Percentiles rank a stretch among this genome's conserved stretches.
Conservation (phyloP, 2,113 vertebrate species). For the Podocnemis expansa region DNA sequence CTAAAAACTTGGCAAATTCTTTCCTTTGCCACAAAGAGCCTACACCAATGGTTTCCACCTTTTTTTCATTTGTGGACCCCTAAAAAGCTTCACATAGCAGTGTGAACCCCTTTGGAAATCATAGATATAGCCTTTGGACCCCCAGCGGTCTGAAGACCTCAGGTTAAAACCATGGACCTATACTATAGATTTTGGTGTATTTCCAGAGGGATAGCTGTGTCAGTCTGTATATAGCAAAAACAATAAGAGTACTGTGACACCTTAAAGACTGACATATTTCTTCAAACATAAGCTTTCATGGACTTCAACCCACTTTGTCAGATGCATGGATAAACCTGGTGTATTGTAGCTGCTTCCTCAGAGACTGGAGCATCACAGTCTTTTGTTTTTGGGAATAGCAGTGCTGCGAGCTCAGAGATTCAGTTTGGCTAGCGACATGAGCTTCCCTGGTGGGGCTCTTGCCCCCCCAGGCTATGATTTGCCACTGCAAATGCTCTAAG, state of each 20-base stretch:
- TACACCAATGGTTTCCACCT: not conserved
- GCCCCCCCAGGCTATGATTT: not conserved
- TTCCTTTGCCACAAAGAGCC: not conserved
- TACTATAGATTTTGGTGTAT: not conserved
- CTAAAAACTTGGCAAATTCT: not conserved
- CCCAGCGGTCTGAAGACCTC: too few relatives aligned
- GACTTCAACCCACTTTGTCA: too few relatives aligned
- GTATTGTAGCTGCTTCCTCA: not conserved
- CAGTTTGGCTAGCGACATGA: not conserved
- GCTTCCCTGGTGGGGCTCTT: not conserved
- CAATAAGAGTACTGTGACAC: too few relatives aligned
- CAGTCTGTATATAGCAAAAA: too few relatives aligned
- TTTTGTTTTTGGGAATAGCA: fast-evolving
- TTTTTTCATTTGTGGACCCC: too few relatives aligned
- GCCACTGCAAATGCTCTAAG: not conserved
- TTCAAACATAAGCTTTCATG: too few relatives aligned
- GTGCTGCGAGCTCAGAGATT: not conserved
- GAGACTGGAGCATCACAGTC: not conserved
- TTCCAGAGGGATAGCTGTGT: too few relatives aligned
- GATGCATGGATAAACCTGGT: too few relatives aligned
- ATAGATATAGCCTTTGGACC: too few relatives aligned
- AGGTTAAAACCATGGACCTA: not conserved
- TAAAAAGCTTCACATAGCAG: too few relatives aligned
- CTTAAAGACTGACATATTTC: too few relatives aligned
- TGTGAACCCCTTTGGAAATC: too few relatives aligned